These are phyloP conservation scores for Caradrina clavipalpis DNA, from an alignment of 2,888 invertebrate genomes.

Conservation along the genomic window DNA sequence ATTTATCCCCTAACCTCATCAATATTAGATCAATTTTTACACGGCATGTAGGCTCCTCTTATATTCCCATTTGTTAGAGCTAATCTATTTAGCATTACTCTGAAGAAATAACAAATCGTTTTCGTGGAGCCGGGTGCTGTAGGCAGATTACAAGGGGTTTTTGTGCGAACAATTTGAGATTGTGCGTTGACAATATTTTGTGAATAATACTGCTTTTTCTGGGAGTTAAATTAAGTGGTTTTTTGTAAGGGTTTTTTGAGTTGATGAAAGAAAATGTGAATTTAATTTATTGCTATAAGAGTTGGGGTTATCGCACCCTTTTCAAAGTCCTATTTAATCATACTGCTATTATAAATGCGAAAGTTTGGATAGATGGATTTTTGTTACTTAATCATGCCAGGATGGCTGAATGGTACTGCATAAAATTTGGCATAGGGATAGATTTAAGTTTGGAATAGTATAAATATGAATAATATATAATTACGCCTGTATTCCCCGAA, in stretches of 20 bases:
- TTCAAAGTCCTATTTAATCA: no score
- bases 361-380: no score
- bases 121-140: conserved; percentile 31
- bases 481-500: no score
- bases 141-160: conserved; percentile 52
- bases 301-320: no score
- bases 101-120: conserved; percentile 50
- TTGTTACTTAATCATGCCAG: no score
- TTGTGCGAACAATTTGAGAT: conserved; percentile 39
- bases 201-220: conserved; percentile 29
- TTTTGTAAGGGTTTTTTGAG: conserved; percentile 7
- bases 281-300: conserved; percentile 6
- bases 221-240: conserved; percentile 6
- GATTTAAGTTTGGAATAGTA: no score
- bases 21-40: conserved; percentile 47
- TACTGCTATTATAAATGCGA: no score
- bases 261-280: conserved; percentile 2
- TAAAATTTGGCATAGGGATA: no score
- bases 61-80: conserved; percentile 43
- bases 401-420: no score
- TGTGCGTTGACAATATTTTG: conserved; percentile 43
- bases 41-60: conserved; percentile 36
- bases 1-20: conserved; percentile 39
- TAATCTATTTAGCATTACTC: conserved; percentile 50
- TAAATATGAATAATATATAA: no score